phyloP scores from a whole-genome alignment of 1,140 invertebrate species.

The Sycobia sp. region DNA sequence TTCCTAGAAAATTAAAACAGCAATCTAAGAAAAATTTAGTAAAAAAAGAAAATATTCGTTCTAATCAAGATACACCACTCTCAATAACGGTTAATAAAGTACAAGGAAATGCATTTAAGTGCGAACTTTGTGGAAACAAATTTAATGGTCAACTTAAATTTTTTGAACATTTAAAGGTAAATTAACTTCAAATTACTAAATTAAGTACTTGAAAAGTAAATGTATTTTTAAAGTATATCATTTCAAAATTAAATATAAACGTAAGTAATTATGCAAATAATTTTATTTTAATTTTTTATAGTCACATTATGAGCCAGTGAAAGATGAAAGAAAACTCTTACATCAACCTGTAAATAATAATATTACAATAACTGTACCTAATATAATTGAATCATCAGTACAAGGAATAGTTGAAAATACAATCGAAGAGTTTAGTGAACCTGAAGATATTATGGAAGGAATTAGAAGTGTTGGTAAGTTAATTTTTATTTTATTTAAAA shows the following conservation, averaged over 20 bases:
- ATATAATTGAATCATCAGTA: conserved; percentile 36
- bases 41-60: conserved; percentile 45
- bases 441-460: conserved; percentile 83
- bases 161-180: conserved; percentile 76
- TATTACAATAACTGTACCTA: conserved; percentile 46
- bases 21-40: conserved; percentile 48
- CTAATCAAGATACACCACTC: conserved; percentile 31
- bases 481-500: background rate
- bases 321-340: conserved; percentile 56
- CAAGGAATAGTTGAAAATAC: conserved; percentile 45
- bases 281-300: conserved; percentile 39
- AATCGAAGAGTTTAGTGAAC: conserved; percentile 75
- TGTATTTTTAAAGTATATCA: too few species aligned
- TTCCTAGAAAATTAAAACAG: conserved; percentile 63
- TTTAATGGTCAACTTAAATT: conserved; percentile 76
- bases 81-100: conserved; percentile 21
- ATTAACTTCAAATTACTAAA: background rate
- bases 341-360: conserved; percentile 50
- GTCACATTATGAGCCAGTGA: conserved; percentile 75
- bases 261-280: too few species aligned
- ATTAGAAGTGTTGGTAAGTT: conserved; percentile 70
- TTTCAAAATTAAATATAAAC: too few species aligned
- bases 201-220: too few species aligned
- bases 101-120: conserved; percentile 61
- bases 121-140: conserved; percentile 70